Base-by-base conservation (phyloP, 1,140 invertebrate genomes). In the Cotesia chilonis region DNA sequence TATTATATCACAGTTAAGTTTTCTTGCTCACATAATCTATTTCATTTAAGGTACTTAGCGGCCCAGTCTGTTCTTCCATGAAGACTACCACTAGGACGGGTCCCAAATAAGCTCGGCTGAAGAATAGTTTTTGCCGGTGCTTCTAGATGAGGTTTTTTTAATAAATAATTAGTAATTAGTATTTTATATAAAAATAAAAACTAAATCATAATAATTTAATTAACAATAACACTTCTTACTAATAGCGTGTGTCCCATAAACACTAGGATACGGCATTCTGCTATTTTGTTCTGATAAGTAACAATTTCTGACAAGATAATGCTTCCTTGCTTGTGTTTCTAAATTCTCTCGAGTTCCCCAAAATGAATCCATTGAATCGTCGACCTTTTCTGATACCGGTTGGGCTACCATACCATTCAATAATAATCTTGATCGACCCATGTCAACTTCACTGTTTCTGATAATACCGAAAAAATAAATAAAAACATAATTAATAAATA, bases 31-130 rank as follows among this genome's bases (percentile, higher is more conserved):
- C 7, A 38, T 37, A 17, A 47, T 12, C 17, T n/a, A 9, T 35
- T 76, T 85, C 78, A 85, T 81, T 86, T 86, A 9, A 84, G 78
- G 60, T 89, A 92, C 86, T 92, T 92, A 4, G 90, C 89, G 59
- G 89, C 88, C 90, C 90, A 91, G 76, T 92, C 90, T 28, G 88
- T 90, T 66, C 89, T 81, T 37, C 89, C 90, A 69, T 89, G 85
- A 14, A 88, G 75, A 67, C 84, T 86, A 59, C 84, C 85, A 64
- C 80, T 84, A 35, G 84, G 81, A 76, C 85, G 82, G 12, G 82
- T 71, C 72, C 82, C 84, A 41, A 84, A 84, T 36, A 83, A 76
- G 71, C 82, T 84, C 4, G 80, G 75, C 69, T 84, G 81, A 69
- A 82, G 69, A 9, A 80, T 76, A 66, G 79, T 76, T 73, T 87